Base-by-base conservation (phyloP, 2,888 invertebrate species). In the Tachystola acroxantha region DNA sequence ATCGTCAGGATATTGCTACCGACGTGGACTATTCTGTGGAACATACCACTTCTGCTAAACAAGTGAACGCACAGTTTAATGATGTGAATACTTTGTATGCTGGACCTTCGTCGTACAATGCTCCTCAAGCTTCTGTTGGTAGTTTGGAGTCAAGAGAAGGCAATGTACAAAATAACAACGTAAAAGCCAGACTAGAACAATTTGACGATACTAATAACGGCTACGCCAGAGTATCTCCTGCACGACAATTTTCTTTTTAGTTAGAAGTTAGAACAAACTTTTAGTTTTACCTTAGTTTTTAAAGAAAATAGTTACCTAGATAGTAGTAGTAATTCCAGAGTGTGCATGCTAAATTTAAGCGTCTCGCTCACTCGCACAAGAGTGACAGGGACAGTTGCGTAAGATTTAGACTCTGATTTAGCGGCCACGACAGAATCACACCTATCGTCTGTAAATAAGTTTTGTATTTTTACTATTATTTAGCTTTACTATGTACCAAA, bases 41-140 rank as follows among this genome's bases (percentile, higher is more conserved):
- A 34, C 75, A 77, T 42, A 62, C 73, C 1, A 46, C 49, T 32
- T 50, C 67, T 19, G 40, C 37, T 11, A 63, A 62, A 44, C 61
- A 63, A 41, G 43, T 52, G 22, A 53, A 52, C 7, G 42, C 46
- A 19, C 50, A 54, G 39, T 45, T 50, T 22, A 61, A 56, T 40
- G 57, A 49, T 36, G 40, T 69, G 7, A 67, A 59, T 43, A 56
- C 55, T 10, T 42, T 80, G 10, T 86, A 85, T 38, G 57, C 65
- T 31, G 85, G 84, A 0, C 82, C 80, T 4, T 81, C 82, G n/a
- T 85, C 86, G 0, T 86, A 85, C 40, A 77, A 64, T 0, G 80
- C 81, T 24, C 80, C 84, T 10, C 85, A 85, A 45, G 63, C 69
- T 3, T 80, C 81, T 24, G 62, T 84, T 25, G 84, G 80, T n/a